phyloP scores from a whole-genome alignment of 2,797 vertebrate genomes.

The Limosa lapponica region DNA sequence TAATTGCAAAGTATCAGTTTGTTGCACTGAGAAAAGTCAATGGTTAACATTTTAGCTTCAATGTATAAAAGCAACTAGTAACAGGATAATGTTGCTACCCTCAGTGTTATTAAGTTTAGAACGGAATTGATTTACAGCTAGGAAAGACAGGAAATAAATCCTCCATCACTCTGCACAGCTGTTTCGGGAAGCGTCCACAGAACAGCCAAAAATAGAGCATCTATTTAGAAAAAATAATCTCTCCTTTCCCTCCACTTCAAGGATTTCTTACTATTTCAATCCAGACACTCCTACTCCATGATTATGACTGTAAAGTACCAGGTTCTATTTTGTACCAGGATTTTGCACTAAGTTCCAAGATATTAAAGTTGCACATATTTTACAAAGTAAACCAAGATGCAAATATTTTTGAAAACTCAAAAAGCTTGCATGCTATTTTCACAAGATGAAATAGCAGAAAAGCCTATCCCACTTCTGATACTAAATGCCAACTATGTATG shows the following conservation, averaged over 20 bases:
- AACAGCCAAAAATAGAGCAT: background rate
- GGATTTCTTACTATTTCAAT: background rate
- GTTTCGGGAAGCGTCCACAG: fast-evolving
- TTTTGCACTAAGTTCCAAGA: background rate
- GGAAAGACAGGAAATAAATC: background rate
- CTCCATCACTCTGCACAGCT: background rate
- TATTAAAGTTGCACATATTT: background rate
- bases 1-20: background rate
- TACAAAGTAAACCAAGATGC: background rate
- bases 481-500: background rate
- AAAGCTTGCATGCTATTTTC: background rate
- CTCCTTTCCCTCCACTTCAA: background rate
- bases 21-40: background rate
- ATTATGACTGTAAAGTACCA: background rate
- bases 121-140: background rate
- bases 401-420: background rate
- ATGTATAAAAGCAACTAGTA: background rate
- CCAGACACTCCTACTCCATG: background rate
- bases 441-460: background rate
- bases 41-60: background rate
- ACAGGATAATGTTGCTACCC: background rate
- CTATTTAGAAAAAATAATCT: background rate
- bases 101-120: background rate
- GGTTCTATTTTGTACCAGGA: background rate
- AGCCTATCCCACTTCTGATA: background rate